Conservation (phyloP, 2,113 vertebrate genomes). For the Thunnus maccoyii region DNA sequence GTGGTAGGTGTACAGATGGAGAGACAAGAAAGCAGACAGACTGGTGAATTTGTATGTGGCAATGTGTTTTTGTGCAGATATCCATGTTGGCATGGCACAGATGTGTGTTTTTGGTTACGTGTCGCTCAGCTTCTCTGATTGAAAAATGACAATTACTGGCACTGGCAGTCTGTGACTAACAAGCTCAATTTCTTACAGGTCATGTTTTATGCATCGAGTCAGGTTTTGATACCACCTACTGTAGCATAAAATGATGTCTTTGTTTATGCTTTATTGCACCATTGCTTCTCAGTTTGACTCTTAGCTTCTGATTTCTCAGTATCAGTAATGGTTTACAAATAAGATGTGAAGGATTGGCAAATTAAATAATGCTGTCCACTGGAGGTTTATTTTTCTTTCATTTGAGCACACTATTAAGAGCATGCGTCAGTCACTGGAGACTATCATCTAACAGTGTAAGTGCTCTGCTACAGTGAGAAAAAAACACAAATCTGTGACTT, state of each 20-base stretch:
- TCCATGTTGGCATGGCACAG: not conserved
- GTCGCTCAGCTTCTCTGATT: not conserved
- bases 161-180: conserved; percentile 19
- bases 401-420: conserved; percentile 15
- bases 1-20: not conserved
- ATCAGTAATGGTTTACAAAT: conserved; percentile 60
- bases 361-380: conserved; percentile 42
- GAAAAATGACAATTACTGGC: conserved; percentile 6
- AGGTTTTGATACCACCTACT: conserved; percentile 18
- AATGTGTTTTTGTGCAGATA: not conserved
- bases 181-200: conserved; percentile 9
- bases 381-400: conserved; percentile 38
- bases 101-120: not conserved
- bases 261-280: conserved; percentile 49
- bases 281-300: conserved; percentile 47
- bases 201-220: conserved; percentile 34
- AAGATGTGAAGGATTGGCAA: conserved; percentile 57
- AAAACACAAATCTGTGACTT: not conserved
- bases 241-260: conserved; percentile 29
- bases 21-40: not conserved
- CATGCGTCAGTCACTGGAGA: conserved; percentile 28
- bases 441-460: conserved; percentile 26
- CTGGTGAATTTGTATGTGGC: not conserved
- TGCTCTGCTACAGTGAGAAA: not conserved
- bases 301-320: conserved; percentile 29